Conservation (phyloP, 2,797 vertebrate species). For the Dryobates pubescens region DNA sequence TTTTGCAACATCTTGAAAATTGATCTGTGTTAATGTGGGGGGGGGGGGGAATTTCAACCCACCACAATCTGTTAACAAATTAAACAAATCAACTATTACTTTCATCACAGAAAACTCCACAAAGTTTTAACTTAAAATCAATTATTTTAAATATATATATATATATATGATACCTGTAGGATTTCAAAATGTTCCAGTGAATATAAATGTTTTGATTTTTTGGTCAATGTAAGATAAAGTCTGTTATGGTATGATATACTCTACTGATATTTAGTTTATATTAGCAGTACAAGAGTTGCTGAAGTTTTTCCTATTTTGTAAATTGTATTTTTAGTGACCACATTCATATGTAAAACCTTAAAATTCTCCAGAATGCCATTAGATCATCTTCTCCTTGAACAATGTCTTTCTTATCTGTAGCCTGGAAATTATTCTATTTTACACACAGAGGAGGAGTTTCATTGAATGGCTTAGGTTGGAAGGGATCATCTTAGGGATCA, state of each 20-base stretch:
- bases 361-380: not conserved
- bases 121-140: not conserved
- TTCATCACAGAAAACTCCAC: slow-evolving; percentile 6
- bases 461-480: too few relatives aligned
- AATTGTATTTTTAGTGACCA: not conserved
- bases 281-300: slow-evolving; percentile 25
- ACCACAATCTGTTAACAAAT: not conserved
- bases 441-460: slow-evolving; percentile 35
- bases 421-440: not conserved
- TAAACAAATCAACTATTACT: not conserved
- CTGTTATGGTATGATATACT: not conserved
- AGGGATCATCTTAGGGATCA: too few relatives aligned
- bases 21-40: not conserved
- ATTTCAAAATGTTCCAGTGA: not conserved
- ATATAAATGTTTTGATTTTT: not conserved
- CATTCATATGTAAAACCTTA: not conserved
- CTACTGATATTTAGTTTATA: not conserved
- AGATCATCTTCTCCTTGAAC: not conserved
- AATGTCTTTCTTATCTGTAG: not conserved
- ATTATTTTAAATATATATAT: too few relatives aligned
- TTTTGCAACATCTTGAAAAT: not conserved
- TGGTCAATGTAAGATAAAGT: slow-evolving; percentile 44
- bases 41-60: too few relatives aligned
- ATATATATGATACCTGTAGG: not conserved
- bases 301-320: slow-evolving; percentile 30